phyloP scores from a whole-genome alignment of 2,113 vertebrate genomes.

The Oxyruncus cristatus region DNA sequence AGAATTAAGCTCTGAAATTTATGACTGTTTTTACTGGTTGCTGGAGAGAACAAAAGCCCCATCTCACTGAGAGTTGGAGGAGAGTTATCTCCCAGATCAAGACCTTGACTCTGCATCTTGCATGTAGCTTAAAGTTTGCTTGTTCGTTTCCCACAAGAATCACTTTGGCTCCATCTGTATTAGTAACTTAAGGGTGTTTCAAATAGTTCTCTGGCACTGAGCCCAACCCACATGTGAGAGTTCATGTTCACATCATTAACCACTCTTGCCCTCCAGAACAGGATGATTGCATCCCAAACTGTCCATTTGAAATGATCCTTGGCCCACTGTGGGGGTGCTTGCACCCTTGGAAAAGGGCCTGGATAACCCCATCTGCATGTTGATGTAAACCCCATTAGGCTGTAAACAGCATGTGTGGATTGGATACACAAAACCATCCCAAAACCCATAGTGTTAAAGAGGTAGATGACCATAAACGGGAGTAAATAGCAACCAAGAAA shows the following conservation, averaged over 20 bases:
- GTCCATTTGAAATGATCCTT: neutral
- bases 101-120: constrained; percentile 17
- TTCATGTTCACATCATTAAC: neutral
- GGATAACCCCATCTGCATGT: neutral
- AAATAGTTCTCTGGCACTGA: neutral
- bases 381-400: too few species aligned
- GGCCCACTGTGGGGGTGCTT: neutral
- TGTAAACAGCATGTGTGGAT: neutral
- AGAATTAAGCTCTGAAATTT: constrained; percentile 33
- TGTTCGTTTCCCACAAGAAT: neutral
- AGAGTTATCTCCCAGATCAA: constrained; percentile 17
- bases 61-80: neutral
- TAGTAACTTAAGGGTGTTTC: constrained; percentile 35
- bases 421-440: neutral
- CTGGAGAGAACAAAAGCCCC: neutral
- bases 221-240: neutral
- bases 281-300: neutral
- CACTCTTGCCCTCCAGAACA: neutral
- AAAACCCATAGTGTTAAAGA: neutral
- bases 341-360: neutral
- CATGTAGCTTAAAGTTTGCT: neutral
- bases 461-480: neutral
- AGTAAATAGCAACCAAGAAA: neutral
- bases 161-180: neutral
- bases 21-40: neutral